These are phyloP conservation scores for Luffia ferchaultella DNA, from an alignment of 2,888 invertebrate species.

Conservation along the genomic window DNA sequence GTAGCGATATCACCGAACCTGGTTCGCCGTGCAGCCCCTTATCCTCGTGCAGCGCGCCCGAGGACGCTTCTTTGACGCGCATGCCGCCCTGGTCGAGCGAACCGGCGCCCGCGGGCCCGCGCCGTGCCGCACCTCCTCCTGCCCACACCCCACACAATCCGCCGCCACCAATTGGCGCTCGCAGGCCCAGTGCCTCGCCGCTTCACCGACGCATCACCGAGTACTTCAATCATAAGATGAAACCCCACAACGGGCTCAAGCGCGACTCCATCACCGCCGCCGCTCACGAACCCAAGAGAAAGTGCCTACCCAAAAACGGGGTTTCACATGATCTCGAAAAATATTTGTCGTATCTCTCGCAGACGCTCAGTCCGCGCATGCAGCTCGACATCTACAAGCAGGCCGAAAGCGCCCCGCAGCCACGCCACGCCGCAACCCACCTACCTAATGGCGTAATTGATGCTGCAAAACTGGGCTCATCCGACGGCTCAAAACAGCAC, in stretches of 20 bases:
- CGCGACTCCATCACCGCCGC: conserved; percentile 35
- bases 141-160: too few relatives aligned
- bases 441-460: conserved; percentile 24
- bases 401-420: conserved; percentile 24
- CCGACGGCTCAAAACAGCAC: conserved; percentile 27
- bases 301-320: conserved; percentile 53
- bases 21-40: conserved; percentile 83
- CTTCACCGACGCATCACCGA: conserved; percentile 84
- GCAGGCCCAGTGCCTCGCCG: conserved; percentile 21
- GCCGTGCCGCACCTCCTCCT: conserved; percentile 14
- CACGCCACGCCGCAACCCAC: conserved; percentile 20
- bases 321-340: conserved; percentile 56
- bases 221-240: conserved; percentile 85
- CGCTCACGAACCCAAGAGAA: conserved; percentile 40
- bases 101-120: conserved; percentile 30
- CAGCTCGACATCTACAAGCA: conserved; percentile 49
- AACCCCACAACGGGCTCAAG: conserved; percentile 67
- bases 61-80: conserved; percentile 54
- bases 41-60: conserved; percentile 64
- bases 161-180: conserved; percentile 35
- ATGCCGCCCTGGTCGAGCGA: conserved; percentile 61
- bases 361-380: conserved; percentile 56
- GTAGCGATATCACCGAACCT: conserved; percentile 87
- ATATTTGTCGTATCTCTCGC: conserved; percentile 56
- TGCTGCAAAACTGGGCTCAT: conserved; percentile 28